Conservation (phyloP, 1,140 invertebrate genomes). For the Drosophila subobscura region DNA sequence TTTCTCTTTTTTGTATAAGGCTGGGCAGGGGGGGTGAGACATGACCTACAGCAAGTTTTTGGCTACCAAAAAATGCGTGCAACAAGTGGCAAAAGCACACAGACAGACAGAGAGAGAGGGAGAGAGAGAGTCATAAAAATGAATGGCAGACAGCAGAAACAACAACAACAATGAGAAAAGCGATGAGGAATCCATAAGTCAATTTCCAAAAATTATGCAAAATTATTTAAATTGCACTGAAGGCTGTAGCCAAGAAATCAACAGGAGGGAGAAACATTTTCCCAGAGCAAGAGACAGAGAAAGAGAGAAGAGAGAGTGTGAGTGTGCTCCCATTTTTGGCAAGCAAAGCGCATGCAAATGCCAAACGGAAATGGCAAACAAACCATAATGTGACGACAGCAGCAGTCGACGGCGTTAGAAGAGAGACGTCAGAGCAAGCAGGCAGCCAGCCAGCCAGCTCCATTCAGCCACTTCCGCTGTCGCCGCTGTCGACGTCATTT, state of each 20-base stretch:
- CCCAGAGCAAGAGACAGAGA: background rate
- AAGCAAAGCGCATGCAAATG: slow-evolving; percentile 75
- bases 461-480: slow-evolving; percentile 64
- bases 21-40: slow-evolving; percentile 50
- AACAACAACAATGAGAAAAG: too few species aligned
- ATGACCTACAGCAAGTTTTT: slow-evolving; percentile 76
- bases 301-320: slow-evolving; percentile 14
- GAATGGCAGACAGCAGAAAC: slow-evolving; percentile 54
- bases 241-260: slow-evolving; percentile 59
- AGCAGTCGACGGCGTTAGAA: slow-evolving; percentile 1
- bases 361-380: slow-evolving; percentile 81
- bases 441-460: too few species aligned
- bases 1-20: slow-evolving; percentile 37
- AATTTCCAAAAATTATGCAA: slow-evolving; percentile 83
- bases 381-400: slow-evolving; percentile 80
- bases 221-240: slow-evolving; percentile 81
- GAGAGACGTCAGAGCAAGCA: too few species aligned
- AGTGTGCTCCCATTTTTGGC: slow-evolving; percentile 44
- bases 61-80: slow-evolving; percentile 38
- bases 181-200: slow-evolving; percentile 79
- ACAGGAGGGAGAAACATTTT: slow-evolving; percentile 45
- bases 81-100: slow-evolving; percentile 66
- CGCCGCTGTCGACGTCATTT: slow-evolving; percentile 35
- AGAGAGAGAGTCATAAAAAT: slow-evolving; percentile 60
- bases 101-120: slow-evolving; percentile 3